Evolutionary conservation across 1,140 invertebrate genomes (phyloP).

Genomic region (Ceratina calcarata): DNA sequence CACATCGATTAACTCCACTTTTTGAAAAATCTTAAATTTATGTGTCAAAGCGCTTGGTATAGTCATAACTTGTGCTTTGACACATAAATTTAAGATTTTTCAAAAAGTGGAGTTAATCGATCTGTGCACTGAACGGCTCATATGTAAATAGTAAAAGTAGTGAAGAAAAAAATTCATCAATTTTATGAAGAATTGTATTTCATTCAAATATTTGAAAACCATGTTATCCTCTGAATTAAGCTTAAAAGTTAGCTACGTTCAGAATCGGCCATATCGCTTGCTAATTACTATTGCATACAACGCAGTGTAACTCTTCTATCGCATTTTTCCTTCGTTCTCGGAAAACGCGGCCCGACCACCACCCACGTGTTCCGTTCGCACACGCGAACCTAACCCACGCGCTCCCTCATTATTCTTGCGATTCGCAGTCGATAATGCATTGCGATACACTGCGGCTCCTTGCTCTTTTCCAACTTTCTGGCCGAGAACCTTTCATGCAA

Average conservation of each 20-base stretch:
- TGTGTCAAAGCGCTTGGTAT: no score
- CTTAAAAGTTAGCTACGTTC: neutral
- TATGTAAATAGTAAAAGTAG: no score
- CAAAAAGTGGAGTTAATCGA: no score
- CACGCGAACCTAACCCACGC: slow-evolving; percentile 12
- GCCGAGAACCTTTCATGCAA: no score
- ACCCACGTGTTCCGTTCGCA: slow-evolving; percentile 23
- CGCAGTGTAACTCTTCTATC: neutral
- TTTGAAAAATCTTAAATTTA: no score
- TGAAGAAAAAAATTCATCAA: no score
- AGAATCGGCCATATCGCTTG: neutral
- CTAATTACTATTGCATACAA: neutral
- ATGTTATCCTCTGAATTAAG: neutral
- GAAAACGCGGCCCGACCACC: neutral
- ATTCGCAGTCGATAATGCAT: neutral
- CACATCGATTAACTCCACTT: no score
- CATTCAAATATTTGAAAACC: no score
- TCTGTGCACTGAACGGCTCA: no score
- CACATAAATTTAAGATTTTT: no score
- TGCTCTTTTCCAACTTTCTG: neutral
- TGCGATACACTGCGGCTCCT: neutral
- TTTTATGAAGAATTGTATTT: no score
- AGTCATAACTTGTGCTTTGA: no score
- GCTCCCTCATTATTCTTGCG: neutral
- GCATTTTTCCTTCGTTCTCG: slow-evolving; percentile 9